Evolutionary conservation across 1,140 invertebrate genomes (phyloP), one percentile per base, ranked within the genome.

Genomic region (Pseudomyrmex cubaensis): DNA sequence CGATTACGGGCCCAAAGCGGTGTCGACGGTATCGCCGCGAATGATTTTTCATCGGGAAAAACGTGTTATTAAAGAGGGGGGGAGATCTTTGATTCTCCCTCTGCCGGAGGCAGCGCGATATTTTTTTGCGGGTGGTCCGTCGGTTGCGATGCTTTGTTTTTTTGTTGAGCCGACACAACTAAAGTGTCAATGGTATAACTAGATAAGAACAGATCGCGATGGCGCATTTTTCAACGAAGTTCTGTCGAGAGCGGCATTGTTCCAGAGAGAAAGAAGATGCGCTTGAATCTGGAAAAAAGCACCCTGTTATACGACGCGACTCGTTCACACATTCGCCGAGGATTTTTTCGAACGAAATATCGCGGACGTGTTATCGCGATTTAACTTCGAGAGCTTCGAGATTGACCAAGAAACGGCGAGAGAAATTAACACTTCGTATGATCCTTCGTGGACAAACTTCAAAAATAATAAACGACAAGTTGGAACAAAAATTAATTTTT

Each of bases 21-120:
- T 56, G 74, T 46, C 62, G 74, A 77, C 74, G 50, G 44, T 78
- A 78, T 70, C 76, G 76, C 64, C 54, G 10, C 64, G 64, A 70
- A 70, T 70, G 76, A 78, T 78, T 78, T 76, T 78, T 70, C 76
- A 46, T 52, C 61, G 15, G 22, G 76, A 70, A 78, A 78, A 78
- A 59, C 76, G 10, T 78, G 54, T 78, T 78, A 78, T 78, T 78
- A 78, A 25, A 75, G 56, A 13, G n/a, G 44, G 52, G 25, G 22
- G 25, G 22, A 63, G 22, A 44, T 52, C 56, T 62, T 50, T 62
- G 57, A 46, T 8, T 9, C 56, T 22, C 13, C 9, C n/a, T 13
- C 15, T 7, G 67, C 78, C 78, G 15, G 10, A 10, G 44, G 76
- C 54, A 35, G 10, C 20, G 52, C 35, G 50, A 2, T 48, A 9